Percentiles rank a stretch among this genome's conserved stretches.
These are phyloP conservation scores for Oenanthe oenanthe DNA, from an alignment of 2,113 vertebrate species.

Conservation along the genomic window DNA sequence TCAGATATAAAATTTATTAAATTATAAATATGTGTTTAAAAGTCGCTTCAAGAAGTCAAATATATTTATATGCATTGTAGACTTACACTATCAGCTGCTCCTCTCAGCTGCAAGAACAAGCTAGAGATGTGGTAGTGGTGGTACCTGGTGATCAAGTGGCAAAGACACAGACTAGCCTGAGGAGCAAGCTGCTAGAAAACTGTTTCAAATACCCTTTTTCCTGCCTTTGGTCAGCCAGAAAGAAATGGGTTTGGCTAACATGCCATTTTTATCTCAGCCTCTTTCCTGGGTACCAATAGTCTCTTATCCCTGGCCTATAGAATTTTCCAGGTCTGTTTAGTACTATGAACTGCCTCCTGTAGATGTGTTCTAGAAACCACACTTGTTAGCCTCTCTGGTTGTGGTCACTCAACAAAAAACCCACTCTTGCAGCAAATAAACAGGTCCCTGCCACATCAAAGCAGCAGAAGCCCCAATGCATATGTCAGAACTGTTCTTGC, in stretches of 20 bases:
- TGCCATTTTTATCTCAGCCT: background rate
- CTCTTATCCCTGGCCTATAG: background rate
- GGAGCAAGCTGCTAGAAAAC: background rate
- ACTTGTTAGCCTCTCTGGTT: background rate
- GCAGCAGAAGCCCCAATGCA: background rate
- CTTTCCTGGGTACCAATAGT: background rate
- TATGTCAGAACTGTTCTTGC: background rate
- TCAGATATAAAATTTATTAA: background rate
- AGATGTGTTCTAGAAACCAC: background rate
- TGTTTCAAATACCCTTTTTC: background rate
- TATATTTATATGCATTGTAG: background rate
- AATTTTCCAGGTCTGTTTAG: background rate
- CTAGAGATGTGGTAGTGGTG: background rate
- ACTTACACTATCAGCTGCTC: background rate
- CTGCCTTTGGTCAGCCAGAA: background rate
- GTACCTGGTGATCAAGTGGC: background rate
- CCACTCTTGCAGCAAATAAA: background rate
- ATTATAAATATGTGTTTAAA: background rate
- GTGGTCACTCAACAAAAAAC: background rate
- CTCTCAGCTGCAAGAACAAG: background rate
- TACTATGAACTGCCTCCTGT: background rate
- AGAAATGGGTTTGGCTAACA: background rate
- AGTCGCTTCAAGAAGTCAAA: background rate
- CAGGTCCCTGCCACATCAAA: background rate
- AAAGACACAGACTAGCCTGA: background rate